Percentiles rank a stretch among this genome's conserved stretches.
Conservation (phyloP, 1,140 invertebrate species). For the Zophobas atratus region DNA sequence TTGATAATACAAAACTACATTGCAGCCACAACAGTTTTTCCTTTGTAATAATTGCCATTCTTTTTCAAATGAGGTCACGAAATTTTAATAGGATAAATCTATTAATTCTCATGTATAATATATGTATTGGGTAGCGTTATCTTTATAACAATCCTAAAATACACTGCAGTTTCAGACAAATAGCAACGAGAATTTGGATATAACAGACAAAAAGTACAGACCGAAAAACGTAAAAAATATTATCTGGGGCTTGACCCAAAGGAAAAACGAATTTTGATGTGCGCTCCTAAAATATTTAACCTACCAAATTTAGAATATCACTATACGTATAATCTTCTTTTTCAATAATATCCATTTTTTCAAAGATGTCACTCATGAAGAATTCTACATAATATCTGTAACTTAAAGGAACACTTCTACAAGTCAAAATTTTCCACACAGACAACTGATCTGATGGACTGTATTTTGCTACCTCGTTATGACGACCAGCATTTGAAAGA, state of each 20-base stretch:
- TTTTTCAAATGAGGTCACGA: too few species aligned
- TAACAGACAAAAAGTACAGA: too few species aligned
- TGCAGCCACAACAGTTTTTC: too few species aligned
- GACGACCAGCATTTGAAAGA: slow-evolving; percentile 32
- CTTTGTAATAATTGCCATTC: too few species aligned
- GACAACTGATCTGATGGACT: slow-evolving; percentile 1
- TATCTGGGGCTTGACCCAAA: neutral
- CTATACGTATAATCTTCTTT: slow-evolving; percentile 19
- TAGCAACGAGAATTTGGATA: too few species aligned
- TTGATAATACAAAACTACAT: too few species aligned
- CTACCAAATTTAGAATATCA: slow-evolving; percentile 40
- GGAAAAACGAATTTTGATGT: neutral
- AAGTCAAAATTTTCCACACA: slow-evolving; percentile 48
- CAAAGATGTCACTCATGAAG: slow-evolving; percentile 23
- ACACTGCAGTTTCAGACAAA: too few species aligned
- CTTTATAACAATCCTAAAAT: too few species aligned
- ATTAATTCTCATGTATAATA: too few species aligned
- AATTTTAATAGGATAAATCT: too few species aligned
- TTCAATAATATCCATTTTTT: slow-evolving; percentile 22
- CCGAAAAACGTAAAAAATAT: too few species aligned
- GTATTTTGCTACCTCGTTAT: slow-evolving; percentile 8
- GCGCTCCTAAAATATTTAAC: slow-evolving; percentile 22
- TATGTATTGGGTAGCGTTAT: too few species aligned
- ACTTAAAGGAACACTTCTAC: slow-evolving; percentile 32
- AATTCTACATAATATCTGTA: slow-evolving; percentile 37